These are phyloP conservation scores for Armadillidium nasatum DNA, from an alignment of 1,140 invertebrate genomes.

Conservation along the genomic window DNA sequence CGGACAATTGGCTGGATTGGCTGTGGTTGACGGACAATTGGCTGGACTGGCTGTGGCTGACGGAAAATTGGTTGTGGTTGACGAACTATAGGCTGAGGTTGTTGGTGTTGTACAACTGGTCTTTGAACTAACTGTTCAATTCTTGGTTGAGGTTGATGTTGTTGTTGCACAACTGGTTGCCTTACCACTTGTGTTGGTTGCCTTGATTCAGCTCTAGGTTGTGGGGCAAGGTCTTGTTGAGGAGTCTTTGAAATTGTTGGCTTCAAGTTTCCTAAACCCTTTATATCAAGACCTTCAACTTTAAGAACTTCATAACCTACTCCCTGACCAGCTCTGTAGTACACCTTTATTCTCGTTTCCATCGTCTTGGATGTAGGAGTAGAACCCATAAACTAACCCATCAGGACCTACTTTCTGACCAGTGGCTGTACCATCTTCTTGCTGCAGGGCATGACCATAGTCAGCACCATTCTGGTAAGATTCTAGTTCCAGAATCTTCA, in stretches of 20 bases:
- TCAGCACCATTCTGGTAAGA: slow-evolving; percentile 40
- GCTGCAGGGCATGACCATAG: slow-evolving; percentile 39
- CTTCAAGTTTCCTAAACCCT: slow-evolving; percentile 36
- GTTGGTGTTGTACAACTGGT: not conserved
- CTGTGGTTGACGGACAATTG: too few species aligned
- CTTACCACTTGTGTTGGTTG: not conserved
- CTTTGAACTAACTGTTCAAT: not conserved
- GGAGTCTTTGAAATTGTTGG: slow-evolving; percentile 19
- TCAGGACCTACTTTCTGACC: slow-evolving; percentile 42
- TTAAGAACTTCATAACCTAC: slow-evolving; percentile 42
- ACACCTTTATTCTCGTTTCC: slow-evolving; percentile 38
- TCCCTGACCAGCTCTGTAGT: slow-evolving; percentile 39
- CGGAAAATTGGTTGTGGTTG: not conserved
- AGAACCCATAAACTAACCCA: slow-evolving; percentile 42
- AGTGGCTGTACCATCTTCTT: slow-evolving; percentile 40
- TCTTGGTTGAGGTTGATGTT: not conserved
- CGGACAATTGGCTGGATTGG: slow-evolving; percentile 11
- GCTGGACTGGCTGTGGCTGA: slow-evolving; percentile 9
- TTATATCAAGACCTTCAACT: slow-evolving; percentile 36
- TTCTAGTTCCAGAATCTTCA: slow-evolving; percentile 42
- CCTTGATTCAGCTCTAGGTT: too few species aligned
- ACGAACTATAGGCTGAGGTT: not conserved
- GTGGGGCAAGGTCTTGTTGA: not conserved
- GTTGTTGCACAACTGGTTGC: not conserved
- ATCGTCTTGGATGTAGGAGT: slow-evolving; percentile 39